Percentiles rank a stretch among this genome's conserved stretches.
Conservation (phyloP, 2,113 vertebrate genomes). For the Neofelis nebulosa region DNA sequence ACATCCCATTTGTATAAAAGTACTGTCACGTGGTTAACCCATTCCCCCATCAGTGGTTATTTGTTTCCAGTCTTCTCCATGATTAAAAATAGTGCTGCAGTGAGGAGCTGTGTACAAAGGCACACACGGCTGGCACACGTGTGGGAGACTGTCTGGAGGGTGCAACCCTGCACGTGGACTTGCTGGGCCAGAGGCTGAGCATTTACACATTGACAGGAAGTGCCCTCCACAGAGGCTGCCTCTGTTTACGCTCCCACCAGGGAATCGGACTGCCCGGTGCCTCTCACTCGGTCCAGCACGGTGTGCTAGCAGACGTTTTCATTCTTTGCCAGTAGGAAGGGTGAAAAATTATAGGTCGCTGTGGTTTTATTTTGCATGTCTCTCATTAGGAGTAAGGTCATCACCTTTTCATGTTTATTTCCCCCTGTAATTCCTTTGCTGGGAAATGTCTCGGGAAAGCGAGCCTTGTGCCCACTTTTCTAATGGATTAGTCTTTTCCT, state of each 20-base stretch:
- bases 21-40: not conserved
- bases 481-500: not conserved
- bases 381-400: not conserved
- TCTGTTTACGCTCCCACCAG: not conserved
- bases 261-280: not conserved
- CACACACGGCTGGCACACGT: not conserved
- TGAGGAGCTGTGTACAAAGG: not conserved
- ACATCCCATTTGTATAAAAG: not conserved
- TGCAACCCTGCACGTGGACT: not conserved
- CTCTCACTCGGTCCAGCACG: fast-evolving
- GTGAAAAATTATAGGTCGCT: not conserved
- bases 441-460: not conserved
- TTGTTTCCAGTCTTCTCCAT: not conserved
- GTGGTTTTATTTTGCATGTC: not conserved
- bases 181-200: not conserved
- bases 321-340: not conserved
- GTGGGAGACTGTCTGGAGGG: not conserved
- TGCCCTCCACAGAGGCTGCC: not conserved
- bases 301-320: not conserved
- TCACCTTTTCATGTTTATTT: not conserved
- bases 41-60: too few species aligned
- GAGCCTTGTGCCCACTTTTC: not conserved
- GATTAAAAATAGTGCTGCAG: not conserved
- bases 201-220: not conserved
- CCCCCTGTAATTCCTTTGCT: not conserved